Evolutionary conservation across 2,113 vertebrate genomes (phyloP), one percentile per base, ranked within the genome.

Genomic region (Todiramphus saurophagus): DNA sequence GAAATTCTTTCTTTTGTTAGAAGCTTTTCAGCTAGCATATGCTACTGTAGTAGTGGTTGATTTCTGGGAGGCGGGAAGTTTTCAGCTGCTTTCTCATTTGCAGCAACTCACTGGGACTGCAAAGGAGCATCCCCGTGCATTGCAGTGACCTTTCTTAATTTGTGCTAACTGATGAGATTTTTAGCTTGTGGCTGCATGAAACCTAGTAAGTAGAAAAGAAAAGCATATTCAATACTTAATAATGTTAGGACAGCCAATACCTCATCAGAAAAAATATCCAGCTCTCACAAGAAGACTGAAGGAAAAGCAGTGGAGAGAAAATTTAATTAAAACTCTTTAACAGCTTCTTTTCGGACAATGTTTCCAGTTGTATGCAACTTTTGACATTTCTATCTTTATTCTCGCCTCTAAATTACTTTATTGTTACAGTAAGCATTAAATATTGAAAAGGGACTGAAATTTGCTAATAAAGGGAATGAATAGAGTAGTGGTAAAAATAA

Each of bases 181-280:
- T 68, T 68, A 62, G 16, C 48, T 63, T 41, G 21, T 75, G 60
- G 14, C 87, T 96, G 64, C 21, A 11, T 46, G 41, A 79, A 88
- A 64, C 1, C 2, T 2, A 56, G 63, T 27, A 74, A 80, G 53
- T 60, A 75, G 51, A 87, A 83, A 73, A 81, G 13, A 67, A 95
- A 96, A 95, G 58, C 30, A 41, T 92, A 84, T 60, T 96, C 37
- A 94, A 39, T 87, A 82, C 58, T 93, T 96, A 94, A 79, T 88
- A 94, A 84, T 1, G 8, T 56, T 69, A 55, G 87, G 82, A 96
- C 75, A 79, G 76, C 55, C 69, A 48, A 30, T 37, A 46, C 50
- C 90, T 95, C 69, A 78, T 94, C 87, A 77, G 74, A 93, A 97
- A 87, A 80, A 41, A 83, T 50, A 87, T 12, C 76, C 44, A 75